Conservation (phyloP, 2,797 vertebrate species). For the Neopelma chrysocephalum region DNA sequence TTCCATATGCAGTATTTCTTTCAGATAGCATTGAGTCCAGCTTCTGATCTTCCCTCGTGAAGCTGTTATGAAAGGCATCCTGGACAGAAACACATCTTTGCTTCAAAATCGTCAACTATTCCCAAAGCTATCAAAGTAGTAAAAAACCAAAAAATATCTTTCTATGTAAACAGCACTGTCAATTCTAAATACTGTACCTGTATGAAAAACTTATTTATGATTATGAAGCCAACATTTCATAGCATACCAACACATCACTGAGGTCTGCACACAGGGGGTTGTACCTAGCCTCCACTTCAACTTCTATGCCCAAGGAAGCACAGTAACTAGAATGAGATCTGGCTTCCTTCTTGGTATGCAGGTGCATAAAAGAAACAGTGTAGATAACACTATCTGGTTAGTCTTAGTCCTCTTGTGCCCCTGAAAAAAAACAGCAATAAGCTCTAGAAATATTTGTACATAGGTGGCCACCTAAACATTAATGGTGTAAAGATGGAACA, state of each 20-base stretch:
- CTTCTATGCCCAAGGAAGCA: not conserved
- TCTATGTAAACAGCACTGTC: not conserved
- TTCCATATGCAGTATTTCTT: not conserved
- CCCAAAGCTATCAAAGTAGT: not conserved
- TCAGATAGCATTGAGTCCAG: not conserved
- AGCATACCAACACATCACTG: not conserved
- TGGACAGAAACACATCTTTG: not conserved
- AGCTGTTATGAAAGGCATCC: not conserved
- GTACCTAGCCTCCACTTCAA: not conserved
- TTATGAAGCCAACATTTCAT: not conserved
- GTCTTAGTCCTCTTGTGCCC: not conserved
- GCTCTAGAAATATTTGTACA: not conserved
- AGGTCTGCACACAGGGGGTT: not conserved
- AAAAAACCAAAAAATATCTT: not conserved
- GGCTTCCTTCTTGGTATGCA: not conserved
- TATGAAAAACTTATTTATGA: not conserved
- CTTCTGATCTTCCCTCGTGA: not conserved
- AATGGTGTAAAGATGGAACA: not conserved
- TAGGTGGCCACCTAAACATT: not conserved
- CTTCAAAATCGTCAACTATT: not conserved
- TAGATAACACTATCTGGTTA: conserved; percentile 4
- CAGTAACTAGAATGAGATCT: not conserved
- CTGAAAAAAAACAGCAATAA: not conserved
- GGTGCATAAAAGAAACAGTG: not conserved
- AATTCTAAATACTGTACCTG: not conserved